Evolutionary conservation across 2,797 vertebrate genomes (phyloP).

Genomic region (Tiaroga cobitis): DNA sequence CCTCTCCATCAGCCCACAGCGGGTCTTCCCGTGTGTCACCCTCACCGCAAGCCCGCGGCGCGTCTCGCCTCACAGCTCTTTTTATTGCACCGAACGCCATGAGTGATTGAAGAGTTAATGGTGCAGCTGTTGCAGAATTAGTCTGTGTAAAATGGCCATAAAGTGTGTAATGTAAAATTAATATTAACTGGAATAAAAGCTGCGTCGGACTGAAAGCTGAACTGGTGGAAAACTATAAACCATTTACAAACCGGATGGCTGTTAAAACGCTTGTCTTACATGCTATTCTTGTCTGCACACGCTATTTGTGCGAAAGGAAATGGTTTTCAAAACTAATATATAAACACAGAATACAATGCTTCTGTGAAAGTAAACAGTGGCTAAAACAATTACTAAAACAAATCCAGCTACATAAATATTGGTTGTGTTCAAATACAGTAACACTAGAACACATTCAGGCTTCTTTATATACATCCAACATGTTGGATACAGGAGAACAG

Average conservation of each 20-base stretch:
- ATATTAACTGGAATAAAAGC: conserved; percentile 38
- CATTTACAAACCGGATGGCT: conserved; percentile 39
- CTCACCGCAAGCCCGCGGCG: conserved; percentile 1
- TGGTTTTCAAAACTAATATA: conserved; percentile 34
- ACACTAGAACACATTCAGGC: not conserved
- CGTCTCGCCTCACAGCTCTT: conserved; percentile 12
- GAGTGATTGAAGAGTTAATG: conserved; percentile 41
- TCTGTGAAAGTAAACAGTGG: conserved; percentile 30
- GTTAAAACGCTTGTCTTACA: conserved; percentile 27
- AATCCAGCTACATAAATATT: not conserved
- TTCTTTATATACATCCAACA: not conserved
- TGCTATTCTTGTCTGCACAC: conserved; percentile 16
- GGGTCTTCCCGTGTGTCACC: conserved; percentile 44
- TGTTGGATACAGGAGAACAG: not conserved
- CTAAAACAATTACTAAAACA: conserved; percentile 10
- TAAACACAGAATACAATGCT: conserved; percentile 47
- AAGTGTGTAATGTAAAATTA: conserved; percentile 51
- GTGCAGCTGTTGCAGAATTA: conserved; percentile 32
- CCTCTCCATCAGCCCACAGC: conserved; percentile 29
- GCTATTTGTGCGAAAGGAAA: conserved; percentile 41
- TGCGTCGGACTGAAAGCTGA: conserved; percentile 15
- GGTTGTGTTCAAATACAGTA: not conserved
- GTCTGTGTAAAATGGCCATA: conserved; percentile 39
- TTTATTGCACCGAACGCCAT: conserved; percentile 41
- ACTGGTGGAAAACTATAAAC: conserved; percentile 48